Conservation (phyloP, 2,113 vertebrate genomes). For the Acrocephalus kingi region DNA sequence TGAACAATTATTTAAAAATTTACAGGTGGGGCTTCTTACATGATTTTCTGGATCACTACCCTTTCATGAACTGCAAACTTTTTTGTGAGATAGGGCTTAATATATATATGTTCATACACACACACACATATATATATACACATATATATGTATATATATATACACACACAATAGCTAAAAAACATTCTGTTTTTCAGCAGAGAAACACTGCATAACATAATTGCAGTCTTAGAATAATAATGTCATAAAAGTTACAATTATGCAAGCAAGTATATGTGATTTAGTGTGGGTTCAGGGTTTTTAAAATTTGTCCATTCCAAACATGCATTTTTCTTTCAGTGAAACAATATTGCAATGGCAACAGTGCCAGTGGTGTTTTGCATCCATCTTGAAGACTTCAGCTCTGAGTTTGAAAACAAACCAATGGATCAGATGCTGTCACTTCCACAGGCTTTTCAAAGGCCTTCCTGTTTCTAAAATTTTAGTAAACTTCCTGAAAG, state of each 20-base stretch:
- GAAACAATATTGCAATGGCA: neutral
- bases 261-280: neutral
- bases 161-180: neutral
- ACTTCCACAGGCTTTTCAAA: neutral
- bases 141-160: too few relatives aligned
- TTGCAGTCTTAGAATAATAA: neutral
- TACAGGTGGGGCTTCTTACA: neutral
- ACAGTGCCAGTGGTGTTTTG: neutral
- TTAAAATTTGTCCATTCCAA: neutral
- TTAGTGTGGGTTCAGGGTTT: neutral
- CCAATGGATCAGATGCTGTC: neutral
- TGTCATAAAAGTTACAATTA: neutral
- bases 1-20: neutral
- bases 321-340: neutral
- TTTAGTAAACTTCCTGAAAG: neutral
- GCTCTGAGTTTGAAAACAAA: neutral
- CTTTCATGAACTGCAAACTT: neutral
- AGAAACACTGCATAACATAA: neutral
- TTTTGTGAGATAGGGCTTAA: neutral
- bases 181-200: neutral
- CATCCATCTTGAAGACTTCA: neutral
- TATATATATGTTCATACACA: fast-evolving
- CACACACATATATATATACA: fast-evolving
- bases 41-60: neutral
- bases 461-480: neutral